These are phyloP conservation scores for Rhynchophorus ferrugineus DNA, from an alignment of 1,140 invertebrate genomes.

Conservation along the genomic window DNA sequence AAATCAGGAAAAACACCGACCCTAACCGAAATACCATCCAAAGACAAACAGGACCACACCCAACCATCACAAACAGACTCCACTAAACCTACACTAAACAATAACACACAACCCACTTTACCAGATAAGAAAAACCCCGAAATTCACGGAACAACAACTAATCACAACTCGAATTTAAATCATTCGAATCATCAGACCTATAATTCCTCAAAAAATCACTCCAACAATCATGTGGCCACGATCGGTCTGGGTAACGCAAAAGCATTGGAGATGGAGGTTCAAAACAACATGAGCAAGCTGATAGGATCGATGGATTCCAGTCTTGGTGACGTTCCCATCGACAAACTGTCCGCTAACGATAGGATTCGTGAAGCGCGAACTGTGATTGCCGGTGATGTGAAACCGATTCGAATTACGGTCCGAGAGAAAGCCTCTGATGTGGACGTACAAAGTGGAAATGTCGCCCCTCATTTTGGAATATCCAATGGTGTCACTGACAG, in stretches of 20 bases:
- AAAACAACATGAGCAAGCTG: conserved; percentile 31
- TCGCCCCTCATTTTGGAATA: conserved; percentile 30
- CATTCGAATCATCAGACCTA: not conserved
- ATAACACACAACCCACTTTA: not conserved
- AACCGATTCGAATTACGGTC: conserved; percentile 38
- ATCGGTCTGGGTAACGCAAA: conserved; percentile 25
- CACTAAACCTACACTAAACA: not conserved
- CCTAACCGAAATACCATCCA: no score
- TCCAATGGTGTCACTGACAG: conserved; percentile 36
- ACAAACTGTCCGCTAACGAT: conserved; percentile 29
- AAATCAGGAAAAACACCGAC: no score
- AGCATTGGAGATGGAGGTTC: conserved; percentile 25
- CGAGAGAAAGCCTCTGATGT: conserved; percentile 36
- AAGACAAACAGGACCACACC: no score
- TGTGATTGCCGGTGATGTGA: conserved; percentile 35
- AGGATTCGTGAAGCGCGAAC: conserved; percentile 30
- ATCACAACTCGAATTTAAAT: conserved; percentile 19
- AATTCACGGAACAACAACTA: not conserved
- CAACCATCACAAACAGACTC: no score
- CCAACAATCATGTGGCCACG: conserved; percentile 24
- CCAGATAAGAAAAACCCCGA: not conserved
- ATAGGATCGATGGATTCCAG: conserved; percentile 23
- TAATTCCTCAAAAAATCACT: conserved; percentile 5
- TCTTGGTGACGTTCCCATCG: conserved; percentile 20
- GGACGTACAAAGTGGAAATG: conserved; percentile 40